phyloP scores from a whole-genome alignment of 2,797 vertebrate genomes.

The Tangara arthus region DNA sequence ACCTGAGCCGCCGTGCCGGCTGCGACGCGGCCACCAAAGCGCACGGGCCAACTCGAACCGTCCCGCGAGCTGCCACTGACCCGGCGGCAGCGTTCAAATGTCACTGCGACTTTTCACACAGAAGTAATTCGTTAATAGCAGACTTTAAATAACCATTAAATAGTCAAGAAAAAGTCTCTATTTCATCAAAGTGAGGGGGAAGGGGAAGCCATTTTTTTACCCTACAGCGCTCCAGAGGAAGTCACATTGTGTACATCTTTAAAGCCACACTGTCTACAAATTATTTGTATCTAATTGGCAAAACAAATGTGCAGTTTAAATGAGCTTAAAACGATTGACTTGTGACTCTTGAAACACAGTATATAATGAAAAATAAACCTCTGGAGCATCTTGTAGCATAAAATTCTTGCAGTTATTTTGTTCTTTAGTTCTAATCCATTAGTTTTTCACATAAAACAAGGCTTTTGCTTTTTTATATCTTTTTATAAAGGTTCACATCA shows the following conservation, averaged over 20 bases:
- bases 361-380: neutral
- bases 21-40: rapidly evolving
- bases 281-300: neutral
- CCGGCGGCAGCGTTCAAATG: neutral
- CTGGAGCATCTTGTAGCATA: neutral
- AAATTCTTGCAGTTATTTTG: neutral
- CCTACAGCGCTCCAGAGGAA: neutral
- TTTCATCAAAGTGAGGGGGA: neutral
- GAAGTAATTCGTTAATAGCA: neutral
- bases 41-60: rapidly evolving
- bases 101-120: neutral
- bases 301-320: neutral
- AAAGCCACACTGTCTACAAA: neutral
- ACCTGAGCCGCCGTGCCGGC: too few relatives aligned
- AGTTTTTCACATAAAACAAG: neutral
- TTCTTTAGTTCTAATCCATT: neutral
- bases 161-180: neutral
- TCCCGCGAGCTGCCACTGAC: neutral
- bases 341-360: neutral
- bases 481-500: neutral
- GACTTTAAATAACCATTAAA: neutral
- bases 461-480: neutral
- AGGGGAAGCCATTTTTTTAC: neutral
- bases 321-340: neutral
- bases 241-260: neutral